Evolutionary conservation across 2,888 invertebrate species (phyloP).

Genomic region (Pristionchus maxplancki): DNA sequence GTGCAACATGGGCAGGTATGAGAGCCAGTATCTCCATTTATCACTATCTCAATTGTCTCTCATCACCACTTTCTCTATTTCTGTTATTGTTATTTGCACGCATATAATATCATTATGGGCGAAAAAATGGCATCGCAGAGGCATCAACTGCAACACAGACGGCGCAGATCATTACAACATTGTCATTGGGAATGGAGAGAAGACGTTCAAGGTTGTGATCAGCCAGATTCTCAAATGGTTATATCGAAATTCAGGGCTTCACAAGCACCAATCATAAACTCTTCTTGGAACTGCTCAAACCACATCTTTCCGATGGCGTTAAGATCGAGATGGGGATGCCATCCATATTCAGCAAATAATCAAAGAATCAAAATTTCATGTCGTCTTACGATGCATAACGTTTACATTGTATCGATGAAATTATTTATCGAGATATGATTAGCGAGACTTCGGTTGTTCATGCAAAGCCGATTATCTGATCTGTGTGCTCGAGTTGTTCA

Average conservation of each 20-base stretch:
- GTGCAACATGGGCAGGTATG: background rate
- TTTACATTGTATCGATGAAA: too few relatives aligned
- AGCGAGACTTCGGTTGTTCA: too few relatives aligned
- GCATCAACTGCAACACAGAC: background rate
- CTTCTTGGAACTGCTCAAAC: background rate
- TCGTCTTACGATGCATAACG: too few relatives aligned
- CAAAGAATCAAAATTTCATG: too few relatives aligned
- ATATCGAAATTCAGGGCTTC: background rate
- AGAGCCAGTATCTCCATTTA: too few relatives aligned
- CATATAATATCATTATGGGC: too few relatives aligned
- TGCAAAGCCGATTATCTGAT: too few relatives aligned
- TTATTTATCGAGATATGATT: too few relatives aligned
- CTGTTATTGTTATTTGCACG: too few relatives aligned
- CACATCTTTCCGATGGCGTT: background rate
- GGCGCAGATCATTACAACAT: background rate
- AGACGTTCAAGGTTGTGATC: background rate
- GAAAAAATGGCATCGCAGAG: background rate
- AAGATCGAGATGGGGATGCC: background rate
- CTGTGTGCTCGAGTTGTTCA: too few relatives aligned
- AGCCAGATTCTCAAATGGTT: background rate
- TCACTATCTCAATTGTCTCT: too few relatives aligned
- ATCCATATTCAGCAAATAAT: background rate
- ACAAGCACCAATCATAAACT: background rate
- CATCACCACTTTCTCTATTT: too few relatives aligned
- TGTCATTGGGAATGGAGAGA: constrained; percentile 19